Percentiles rank a stretch among this genome's conserved stretches.
phyloP scores from a whole-genome alignment of 2,888 invertebrate species.

The Pimpla rufipes region DNA sequence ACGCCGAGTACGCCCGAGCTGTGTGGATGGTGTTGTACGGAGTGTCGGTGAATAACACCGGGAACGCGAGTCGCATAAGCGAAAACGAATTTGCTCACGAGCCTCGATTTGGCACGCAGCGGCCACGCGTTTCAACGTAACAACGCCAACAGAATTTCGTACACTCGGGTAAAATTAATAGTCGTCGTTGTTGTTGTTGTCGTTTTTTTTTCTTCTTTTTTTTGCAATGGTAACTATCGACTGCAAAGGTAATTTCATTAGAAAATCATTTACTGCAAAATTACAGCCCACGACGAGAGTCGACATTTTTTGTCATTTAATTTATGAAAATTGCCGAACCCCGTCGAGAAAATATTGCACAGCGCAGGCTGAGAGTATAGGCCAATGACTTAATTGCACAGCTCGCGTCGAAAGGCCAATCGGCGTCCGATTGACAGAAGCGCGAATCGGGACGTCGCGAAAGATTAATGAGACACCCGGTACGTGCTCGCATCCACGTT shows the following conservation, averaged over 20 bases:
- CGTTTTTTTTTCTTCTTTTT: not conserved
- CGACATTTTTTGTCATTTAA: no score
- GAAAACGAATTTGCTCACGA: slow-evolving; percentile 42
- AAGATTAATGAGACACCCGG: slow-evolving; percentile 36
- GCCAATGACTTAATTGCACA: not conserved
- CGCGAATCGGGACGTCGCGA: not conserved
- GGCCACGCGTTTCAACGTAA: not conserved
- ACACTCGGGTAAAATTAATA: no score
- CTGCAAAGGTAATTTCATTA: no score
- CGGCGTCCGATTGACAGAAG: not conserved
- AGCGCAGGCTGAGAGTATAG: not conserved
- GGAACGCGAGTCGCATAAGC: slow-evolving; percentile 32
- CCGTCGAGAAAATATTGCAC: not conserved
- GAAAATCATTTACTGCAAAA: no score
- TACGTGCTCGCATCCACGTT: slow-evolving; percentile 38
- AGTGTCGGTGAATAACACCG: slow-evolving; percentile 32
- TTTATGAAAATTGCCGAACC: no score
- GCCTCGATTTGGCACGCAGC: slow-evolving; percentile 72
- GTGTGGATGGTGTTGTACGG: slow-evolving; percentile 28
- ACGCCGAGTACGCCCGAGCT: slow-evolving; percentile 23
- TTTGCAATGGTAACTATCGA: not conserved
- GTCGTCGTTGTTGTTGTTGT: no score
- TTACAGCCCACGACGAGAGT: no score
- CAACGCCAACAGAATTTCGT: no score
- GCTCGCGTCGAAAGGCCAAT: not conserved